Evolutionary conservation across 1,140 invertebrate genomes (phyloP), one percentile per base, ranked within the genome.

Genomic region (Heterodera carotae): DNA sequence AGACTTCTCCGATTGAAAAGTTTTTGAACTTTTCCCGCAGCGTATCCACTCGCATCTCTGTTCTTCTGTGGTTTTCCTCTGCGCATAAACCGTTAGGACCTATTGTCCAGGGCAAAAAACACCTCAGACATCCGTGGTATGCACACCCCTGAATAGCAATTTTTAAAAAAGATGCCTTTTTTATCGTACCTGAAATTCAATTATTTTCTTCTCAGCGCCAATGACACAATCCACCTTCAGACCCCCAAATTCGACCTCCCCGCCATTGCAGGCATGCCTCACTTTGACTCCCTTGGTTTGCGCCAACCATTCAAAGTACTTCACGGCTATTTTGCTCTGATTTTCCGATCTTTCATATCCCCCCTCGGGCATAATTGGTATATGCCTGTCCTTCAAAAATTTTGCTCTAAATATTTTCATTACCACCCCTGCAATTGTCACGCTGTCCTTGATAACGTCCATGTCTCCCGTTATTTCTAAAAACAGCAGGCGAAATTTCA

Each of bases 361-460:
- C n/a, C 66, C 36, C 66, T 67, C 66, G 5, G 66, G 66, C 12
- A 67, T 22, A 34, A 67, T 67, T 25, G 31, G 31, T 15, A 67
- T 34, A 67, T 67, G 66, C 15, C 22, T 25, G 4, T 18, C 31
- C n/a, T 67, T 67, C 36, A 67, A 22, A 22, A 34, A 39, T 15
- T 67, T 67, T 67, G 36, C 10, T 15, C n/a, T 10, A 22, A 67
- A 67, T 18, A 34, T 18, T 25, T 67, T 67, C 36, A 67, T 67
- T 5, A 33, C 31, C 15, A 39, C n/a, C 10, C 66, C 36, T 4
- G 66, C 66, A 18, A 67, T 67, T n/a, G 66, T 67, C 66, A 67
- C 36, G 22, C 15, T 39, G 31, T 67, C 66, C 15, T 39, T 33
- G 12, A 67, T 18, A 4, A 67, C 66, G 36, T 67, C 66, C 31